Evolutionary conservation across 2,113 vertebrate genomes (phyloP).

Genomic region (Sinocyclocheilus grahami): DNA sequence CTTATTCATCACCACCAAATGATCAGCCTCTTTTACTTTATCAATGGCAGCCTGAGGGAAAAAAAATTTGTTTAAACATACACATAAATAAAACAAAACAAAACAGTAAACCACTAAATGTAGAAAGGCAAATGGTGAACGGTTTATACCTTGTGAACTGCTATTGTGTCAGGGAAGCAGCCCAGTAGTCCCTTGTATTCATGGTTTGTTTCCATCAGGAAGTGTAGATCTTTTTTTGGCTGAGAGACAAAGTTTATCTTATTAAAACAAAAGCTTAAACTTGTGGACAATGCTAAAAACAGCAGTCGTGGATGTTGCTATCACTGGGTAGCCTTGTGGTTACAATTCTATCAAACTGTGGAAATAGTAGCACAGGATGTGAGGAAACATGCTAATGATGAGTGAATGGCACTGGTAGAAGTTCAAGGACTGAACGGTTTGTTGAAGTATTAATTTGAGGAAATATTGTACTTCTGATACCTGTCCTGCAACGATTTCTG

Average conservation of each 20-base stretch:
- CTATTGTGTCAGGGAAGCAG: constrained; percentile 87
- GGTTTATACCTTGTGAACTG: constrained; percentile 82
- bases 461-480: constrained; percentile 60
- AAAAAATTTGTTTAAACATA: neutral
- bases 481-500: constrained; percentile 83
- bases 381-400: neutral
- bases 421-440: constrained; percentile 17
- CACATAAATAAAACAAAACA: too few relatives aligned
- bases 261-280: constrained; percentile 4
- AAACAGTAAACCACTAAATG: neutral
- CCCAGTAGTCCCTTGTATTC: constrained; percentile 87
- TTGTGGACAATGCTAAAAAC: neutral
- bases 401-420: neutral
- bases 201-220: constrained; percentile 86
- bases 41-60: constrained; percentile 83
- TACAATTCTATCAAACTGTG: constrained; percentile 28
- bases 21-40: constrained; percentile 86
- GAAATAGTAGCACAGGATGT: neutral
- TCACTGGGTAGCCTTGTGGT: neutral
- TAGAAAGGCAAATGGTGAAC: neutral
- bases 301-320: neutral
- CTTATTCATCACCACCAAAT: constrained; percentile 82
- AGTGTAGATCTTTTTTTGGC: constrained; percentile 87
- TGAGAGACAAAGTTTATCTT: constrained; percentile 55
- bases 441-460: neutral